Conservation (phyloP, 2,113 vertebrate species). For the Zosterops borbonicus region DNA sequence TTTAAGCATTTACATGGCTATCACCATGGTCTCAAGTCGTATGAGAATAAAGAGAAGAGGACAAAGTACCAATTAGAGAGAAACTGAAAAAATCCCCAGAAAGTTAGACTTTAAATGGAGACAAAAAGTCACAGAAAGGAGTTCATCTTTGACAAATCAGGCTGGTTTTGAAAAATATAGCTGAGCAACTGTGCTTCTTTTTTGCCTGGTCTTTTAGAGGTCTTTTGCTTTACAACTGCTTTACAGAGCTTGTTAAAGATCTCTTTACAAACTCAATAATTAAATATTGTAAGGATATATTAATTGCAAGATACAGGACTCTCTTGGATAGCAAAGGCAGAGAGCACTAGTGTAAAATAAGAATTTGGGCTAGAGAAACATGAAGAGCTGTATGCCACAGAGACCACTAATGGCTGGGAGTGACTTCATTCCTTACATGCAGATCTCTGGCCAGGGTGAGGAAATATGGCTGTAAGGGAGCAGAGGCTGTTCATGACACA, state of each 20-base stretch:
- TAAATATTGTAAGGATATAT: neutral
- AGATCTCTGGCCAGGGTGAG: neutral
- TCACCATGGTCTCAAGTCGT: neutral
- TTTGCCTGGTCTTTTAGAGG: neutral
- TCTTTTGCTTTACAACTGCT: neutral
- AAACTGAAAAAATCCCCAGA: neutral
- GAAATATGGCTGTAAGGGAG: neutral
- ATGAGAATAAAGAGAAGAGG: neutral
- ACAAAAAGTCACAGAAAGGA: neutral
- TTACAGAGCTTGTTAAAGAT: neutral
- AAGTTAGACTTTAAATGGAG: neutral
- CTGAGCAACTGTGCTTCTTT: neutral
- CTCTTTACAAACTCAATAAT: neutral
- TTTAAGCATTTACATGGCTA: neutral
- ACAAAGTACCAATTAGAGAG: fast-evolving
- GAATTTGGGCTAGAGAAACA: neutral
- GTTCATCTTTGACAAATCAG: neutral
- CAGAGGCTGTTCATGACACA: slow-evolving; percentile 3
- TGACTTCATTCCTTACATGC: slow-evolving; percentile 25
- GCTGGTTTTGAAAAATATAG: neutral
- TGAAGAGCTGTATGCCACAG: neutral
- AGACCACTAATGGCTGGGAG: slow-evolving; percentile 38
- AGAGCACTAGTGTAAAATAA: neutral
- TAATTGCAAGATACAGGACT: neutral
- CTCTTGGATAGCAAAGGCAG: neutral